Evolutionary conservation across 2,888 invertebrate species (phyloP), one percentile per base, ranked within the genome.

Genomic region (Caenorhabditis auriculariae): DNA sequence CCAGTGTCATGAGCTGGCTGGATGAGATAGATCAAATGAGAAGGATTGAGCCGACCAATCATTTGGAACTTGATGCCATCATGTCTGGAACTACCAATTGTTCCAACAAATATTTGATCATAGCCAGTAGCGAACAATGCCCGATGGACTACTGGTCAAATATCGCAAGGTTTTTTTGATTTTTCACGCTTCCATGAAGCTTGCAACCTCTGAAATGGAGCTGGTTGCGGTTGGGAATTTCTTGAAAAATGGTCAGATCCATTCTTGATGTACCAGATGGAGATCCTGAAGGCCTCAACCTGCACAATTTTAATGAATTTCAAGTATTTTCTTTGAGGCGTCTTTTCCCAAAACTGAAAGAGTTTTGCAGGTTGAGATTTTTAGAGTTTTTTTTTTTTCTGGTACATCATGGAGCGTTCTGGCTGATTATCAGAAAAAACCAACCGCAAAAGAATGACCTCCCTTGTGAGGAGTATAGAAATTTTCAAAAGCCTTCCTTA

Each of bases 1-100:
- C 41, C n/a, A 27, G 27, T 6, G 55, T 69, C 1, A 21, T 41
- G n/a, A 19, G 28, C 0, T 70, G 70, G 70, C 46, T 70, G 1
- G 17, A 53, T 0, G 47, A 49, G 2, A 17, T 70, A 2, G 70
- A 70, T 44, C 28, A 53, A 7, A n/a, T 60, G 9, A 48, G 35
- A 26, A 35, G 63, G 12, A 24, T 48, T 19, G 26, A 57, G 29
- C 61, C 64, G 19, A 57, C 41, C 38, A 35, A 49, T 3, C 56
- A 54, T 21, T 38, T 50, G 2, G 51, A 48, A 6, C 21, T 65
- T 38, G 57, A 65, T 26, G n/a, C 44, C 9, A 42, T 59, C 27
- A 15, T 65, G 2, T 60, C 65, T 3, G 50, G 46, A 2, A 57
- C 65, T 27, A 47, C 43, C 2, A 62, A 70, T 43, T 70, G 67